Evolutionary conservation across 2,888 invertebrate genomes (phyloP), one percentile per base, ranked within the genome.

Genomic region (Cryptocheilus praepositus): DNA sequence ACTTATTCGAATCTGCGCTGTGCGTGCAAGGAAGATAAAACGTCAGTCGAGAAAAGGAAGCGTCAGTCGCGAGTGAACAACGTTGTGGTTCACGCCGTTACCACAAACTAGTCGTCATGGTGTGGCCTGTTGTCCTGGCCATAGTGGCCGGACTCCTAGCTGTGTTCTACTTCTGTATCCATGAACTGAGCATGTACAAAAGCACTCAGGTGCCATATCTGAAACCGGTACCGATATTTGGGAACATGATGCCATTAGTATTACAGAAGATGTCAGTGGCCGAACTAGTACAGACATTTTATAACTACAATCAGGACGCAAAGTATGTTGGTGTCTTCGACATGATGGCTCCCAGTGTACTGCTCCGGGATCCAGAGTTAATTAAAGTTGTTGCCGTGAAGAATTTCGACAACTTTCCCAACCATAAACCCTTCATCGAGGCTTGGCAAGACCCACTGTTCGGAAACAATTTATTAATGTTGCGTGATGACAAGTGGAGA

Each of bases 401-500:
- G 28, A 49, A 74, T 43, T 76, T 80, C 21, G 79, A 80, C 11
- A 54, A 64, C 16, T 79, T 79, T 21, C 60, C 65, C 0, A 70
- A 77, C 60, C 80, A 73, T 36, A 61, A 16, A 5, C 11, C 11
- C 13, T 66, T 76, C n/a, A 52, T 49, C 1, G 21, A 54, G 2
- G 56, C 49, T 0, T 16, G 5, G 0, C 16, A 49, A 1, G 82
- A 82, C 16, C 73, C 73, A 0, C 22, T 85, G 1, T 78, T 85
- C 57, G 70, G 59, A 0, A 79, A 74, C 0, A 79, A 79, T 19
- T 64, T 84, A 0, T 74, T 85, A 25, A 64, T 64, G 0, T 62
- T 84, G 0, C 66, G 61, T 0, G 91, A 90, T 16, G 88, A 91
- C 0, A 87, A 80, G 82, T 91, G 91, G 91, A 88, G 89, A 0